Conservation (phyloP, 2,888 invertebrate species). For the Ormia ochracea region DNA sequence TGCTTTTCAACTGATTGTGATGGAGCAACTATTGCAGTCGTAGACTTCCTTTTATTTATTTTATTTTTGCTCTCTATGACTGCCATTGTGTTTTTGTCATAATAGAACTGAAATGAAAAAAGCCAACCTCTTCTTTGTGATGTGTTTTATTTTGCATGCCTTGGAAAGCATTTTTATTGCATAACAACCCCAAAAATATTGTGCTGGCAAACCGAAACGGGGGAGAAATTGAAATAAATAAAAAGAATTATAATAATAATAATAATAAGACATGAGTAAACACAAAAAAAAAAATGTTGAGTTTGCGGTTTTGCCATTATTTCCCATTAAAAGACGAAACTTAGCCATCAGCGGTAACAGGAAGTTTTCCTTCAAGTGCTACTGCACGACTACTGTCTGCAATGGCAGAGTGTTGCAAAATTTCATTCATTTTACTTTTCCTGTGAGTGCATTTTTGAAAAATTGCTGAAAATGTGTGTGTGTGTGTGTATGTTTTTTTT, state of each 20-base stretch:
- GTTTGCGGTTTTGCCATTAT: constrained; percentile 51
- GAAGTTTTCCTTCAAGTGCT: too few relatives aligned
- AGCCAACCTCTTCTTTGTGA: not conserved
- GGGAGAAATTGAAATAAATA: not conserved
- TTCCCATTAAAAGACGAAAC: constrained; percentile 31
- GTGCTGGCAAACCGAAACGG: constrained; percentile 4
- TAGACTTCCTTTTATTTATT: not conserved
- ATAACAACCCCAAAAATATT: constrained; percentile 44
- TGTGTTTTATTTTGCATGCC: not conserved
- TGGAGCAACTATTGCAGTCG: constrained; percentile 4
- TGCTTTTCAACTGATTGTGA: not conserved
- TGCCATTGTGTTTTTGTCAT: constrained; percentile 15
- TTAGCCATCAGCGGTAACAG: not conserved
- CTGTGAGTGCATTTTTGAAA: not conserved
- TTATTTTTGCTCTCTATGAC: not conserved
- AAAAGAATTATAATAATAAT: not conserved
- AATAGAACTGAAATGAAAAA: constrained; percentile 13
- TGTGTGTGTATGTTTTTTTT: not conserved
- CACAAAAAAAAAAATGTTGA: constrained; percentile 34
- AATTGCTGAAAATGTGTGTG: constrained; percentile 1
- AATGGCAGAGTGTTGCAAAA: not conserved
- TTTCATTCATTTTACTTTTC: not conserved
- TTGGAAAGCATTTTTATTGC: constrained; percentile 33
- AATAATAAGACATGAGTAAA: not conserved
- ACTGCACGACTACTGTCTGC: not conserved